phyloP scores from a whole-genome alignment of 1,140 invertebrate species.

The Diorhabda carinulata region DNA sequence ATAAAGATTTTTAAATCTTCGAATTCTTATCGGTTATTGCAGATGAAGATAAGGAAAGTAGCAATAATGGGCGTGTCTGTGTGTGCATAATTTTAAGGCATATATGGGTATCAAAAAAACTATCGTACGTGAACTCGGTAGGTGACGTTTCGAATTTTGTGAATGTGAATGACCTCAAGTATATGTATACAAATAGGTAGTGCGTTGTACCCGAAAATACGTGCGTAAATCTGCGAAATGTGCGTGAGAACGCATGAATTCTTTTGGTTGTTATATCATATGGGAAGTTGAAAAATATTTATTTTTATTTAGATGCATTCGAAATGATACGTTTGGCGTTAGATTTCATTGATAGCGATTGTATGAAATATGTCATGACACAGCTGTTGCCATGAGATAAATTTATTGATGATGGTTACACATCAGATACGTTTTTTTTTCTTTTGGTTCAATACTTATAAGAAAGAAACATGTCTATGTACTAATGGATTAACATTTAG shows the following conservation, averaged over 20 bases:
- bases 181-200: neutral
- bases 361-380: too few species aligned
- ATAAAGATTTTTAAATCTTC: neutral
- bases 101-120: constrained; percentile 9
- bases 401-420: too few species aligned
- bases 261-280: too few species aligned
- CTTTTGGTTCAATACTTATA: too few species aligned
- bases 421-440: too few species aligned
- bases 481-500: too few species aligned
- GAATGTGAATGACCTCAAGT: constrained; percentile 6
- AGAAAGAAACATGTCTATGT: too few species aligned
- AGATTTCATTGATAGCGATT: too few species aligned
- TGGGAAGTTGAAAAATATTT: too few species aligned
- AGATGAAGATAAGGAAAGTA: constrained; percentile 1
- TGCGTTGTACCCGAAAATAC: neutral
- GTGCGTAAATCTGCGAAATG: constrained; percentile 3
- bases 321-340: too few species aligned
- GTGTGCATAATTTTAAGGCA: constrained; percentile 8
- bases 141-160: constrained; percentile 8
- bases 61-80: constrained; percentile 6
- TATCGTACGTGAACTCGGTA: constrained; percentile 3
- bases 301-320: too few species aligned
- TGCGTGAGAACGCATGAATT: neutral
- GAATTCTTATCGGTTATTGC: constrained; percentile 2
- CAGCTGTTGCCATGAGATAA: too few species aligned